Conservation (phyloP, 2,888 invertebrate genomes). For the Mesoligia furuncula region DNA sequence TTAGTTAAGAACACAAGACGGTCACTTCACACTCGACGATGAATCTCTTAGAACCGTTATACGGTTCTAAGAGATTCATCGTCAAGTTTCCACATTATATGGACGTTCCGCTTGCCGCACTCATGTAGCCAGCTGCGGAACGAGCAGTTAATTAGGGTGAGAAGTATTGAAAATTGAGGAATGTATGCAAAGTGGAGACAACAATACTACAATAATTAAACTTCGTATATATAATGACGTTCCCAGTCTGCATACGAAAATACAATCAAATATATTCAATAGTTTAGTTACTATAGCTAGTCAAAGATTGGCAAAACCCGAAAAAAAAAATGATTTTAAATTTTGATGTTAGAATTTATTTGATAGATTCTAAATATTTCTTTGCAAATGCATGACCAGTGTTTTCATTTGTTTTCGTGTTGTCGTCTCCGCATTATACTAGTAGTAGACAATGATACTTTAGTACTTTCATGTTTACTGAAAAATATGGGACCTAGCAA, state of each 20-base stretch:
- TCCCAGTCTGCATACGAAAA: too few relatives aligned
- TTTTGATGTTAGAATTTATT: too few relatives aligned
- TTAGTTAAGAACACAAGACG: conserved; percentile 34
- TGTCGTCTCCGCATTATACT: not conserved
- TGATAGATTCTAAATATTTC: too few relatives aligned
- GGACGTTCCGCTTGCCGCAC: conserved; percentile 67
- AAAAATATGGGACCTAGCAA: not conserved
- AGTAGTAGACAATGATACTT: not conserved
- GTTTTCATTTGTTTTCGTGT: too few relatives aligned
- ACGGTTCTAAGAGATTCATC: conserved; percentile 56
- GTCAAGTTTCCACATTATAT: conserved; percentile 48
- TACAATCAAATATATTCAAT: too few relatives aligned
- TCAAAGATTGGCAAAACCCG: too few relatives aligned
- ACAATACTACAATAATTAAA: not conserved
- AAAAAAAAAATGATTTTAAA: too few relatives aligned
- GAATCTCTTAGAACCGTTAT: too few relatives aligned
- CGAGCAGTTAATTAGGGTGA: conserved; percentile 54
- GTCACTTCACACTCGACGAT: conserved; percentile 48
- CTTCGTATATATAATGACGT: too few relatives aligned
- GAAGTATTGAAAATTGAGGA: conserved; percentile 33
- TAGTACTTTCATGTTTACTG: not conserved
- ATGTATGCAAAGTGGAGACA: not conserved
- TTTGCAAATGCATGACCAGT: too few relatives aligned
- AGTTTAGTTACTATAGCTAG: too few relatives aligned
- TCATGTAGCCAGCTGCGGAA: conserved; percentile 55